These are phyloP conservation scores for Prinia subflava DNA, from an alignment of 2,113 vertebrate species.

Conservation along the genomic window DNA sequence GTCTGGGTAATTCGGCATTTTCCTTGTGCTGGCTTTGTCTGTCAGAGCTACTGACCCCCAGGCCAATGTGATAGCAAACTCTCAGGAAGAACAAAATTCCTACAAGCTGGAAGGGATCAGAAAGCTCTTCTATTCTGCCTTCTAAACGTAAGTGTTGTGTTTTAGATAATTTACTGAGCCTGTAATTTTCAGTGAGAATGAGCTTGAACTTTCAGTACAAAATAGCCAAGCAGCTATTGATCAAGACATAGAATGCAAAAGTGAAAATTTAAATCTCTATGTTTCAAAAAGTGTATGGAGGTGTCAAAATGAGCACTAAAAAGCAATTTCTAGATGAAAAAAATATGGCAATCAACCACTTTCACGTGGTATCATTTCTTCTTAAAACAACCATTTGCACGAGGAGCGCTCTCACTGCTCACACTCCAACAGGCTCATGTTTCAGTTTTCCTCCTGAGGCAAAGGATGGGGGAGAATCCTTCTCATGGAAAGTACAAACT, in stretches of 20 bases:
- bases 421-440: background rate
- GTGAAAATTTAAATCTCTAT: background rate
- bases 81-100: background rate
- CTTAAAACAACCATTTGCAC: background rate
- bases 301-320: background rate
- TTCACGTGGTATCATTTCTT: background rate
- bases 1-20: background rate
- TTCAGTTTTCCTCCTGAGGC: background rate
- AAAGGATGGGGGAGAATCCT: background rate
- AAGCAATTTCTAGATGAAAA: background rate
- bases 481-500: background rate
- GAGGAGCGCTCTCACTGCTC: background rate
- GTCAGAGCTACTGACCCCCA: background rate
- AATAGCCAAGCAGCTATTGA: background rate
- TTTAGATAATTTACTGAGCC: background rate
- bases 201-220: background rate
- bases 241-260: background rate
- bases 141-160: background rate
- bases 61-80: accelerated
- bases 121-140: background rate
- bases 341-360: background rate
- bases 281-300: background rate
- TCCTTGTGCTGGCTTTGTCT: background rate
- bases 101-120: background rate
- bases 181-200: background rate